Evolutionary conservation across 1,140 invertebrate genomes (phyloP).

Genomic region (Pseudomyrmex cubaensis): DNA sequence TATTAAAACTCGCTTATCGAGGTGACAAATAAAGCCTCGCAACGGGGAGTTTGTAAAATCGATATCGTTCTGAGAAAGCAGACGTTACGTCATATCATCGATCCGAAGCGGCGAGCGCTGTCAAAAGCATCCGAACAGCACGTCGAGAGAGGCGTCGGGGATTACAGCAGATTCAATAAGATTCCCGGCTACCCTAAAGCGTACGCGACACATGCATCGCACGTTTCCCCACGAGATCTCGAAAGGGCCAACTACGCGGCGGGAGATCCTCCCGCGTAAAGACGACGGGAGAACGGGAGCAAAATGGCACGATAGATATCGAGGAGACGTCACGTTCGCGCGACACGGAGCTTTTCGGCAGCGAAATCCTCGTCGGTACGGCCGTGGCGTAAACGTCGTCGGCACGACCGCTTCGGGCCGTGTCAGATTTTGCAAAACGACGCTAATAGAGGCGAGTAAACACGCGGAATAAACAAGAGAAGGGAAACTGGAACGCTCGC

Average conservation of each 20-base stretch:
- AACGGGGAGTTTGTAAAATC: constrained; percentile 36
- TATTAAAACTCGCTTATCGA: constrained; percentile 22
- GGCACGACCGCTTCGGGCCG: background rate
- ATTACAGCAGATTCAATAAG: constrained; percentile 56
- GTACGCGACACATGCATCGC: constrained; percentile 42
- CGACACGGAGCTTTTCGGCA: background rate
- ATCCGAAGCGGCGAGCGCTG: constrained; percentile 32
- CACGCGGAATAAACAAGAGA: background rate
- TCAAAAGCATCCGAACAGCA: constrained; percentile 53
- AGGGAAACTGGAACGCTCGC: background rate
- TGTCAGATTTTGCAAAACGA: background rate
- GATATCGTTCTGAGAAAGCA: constrained; percentile 50
- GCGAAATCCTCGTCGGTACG: constrained; percentile 2
- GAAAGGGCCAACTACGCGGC: constrained; percentile 45
- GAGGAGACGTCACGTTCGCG: constrained; percentile 31
- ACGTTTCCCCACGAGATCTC: constrained; percentile 36
- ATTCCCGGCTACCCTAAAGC: constrained; percentile 24
- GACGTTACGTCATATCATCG: constrained; percentile 54
- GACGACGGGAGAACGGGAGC: background rate
- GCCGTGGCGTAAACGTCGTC: too few species aligned
- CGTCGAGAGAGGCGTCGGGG: constrained; percentile 20
- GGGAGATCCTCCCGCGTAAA: background rate
- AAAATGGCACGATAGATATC: constrained; percentile 25
- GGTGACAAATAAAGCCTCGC: background rate
- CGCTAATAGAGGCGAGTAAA: constrained; percentile 13